Conservation (phyloP, 2,888 invertebrate genomes). For the Exephanes ischioxanthus region DNA sequence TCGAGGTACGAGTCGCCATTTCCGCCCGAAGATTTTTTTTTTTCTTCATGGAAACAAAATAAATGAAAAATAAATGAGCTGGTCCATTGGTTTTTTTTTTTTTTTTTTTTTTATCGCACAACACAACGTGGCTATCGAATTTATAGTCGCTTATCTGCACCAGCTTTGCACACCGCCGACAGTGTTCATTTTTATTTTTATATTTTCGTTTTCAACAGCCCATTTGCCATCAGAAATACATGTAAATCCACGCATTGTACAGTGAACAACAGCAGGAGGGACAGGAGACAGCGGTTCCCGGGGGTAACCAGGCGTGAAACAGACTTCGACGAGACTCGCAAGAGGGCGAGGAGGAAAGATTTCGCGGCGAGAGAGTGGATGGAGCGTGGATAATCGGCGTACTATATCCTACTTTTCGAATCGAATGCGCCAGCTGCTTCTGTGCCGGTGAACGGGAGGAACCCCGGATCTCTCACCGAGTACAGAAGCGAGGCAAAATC, state of each 20-base stretch:
- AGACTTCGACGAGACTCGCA: slow-evolving; percentile 72
- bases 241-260: not conserved
- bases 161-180: not conserved
- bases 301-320: slow-evolving; percentile 77
- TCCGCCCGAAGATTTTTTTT: no score
- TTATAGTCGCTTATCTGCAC: not conserved
- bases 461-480: not conserved
- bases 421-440: slow-evolving; percentile 54
- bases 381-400: slow-evolving; percentile 76
- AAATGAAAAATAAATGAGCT: no score
- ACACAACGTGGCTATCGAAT: not conserved
- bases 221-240: not conserved
- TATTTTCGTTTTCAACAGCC: not conserved
- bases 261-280: slow-evolving; percentile 39
- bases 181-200: not conserved
- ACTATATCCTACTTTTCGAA: slow-evolving; percentile 48
- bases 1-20: no score
- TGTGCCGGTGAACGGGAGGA: slow-evolving; percentile 4
- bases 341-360: slow-evolving; percentile 72
- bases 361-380: slow-evolving; percentile 73
- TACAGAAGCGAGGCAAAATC: slow-evolving; percentile 17
- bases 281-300: slow-evolving; percentile 51
- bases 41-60: no score
- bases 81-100: no score
- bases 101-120: no score